Base-by-base conservation (phyloP, 2,888 invertebrate species). In the Meliscaeva auricollis region DNA sequence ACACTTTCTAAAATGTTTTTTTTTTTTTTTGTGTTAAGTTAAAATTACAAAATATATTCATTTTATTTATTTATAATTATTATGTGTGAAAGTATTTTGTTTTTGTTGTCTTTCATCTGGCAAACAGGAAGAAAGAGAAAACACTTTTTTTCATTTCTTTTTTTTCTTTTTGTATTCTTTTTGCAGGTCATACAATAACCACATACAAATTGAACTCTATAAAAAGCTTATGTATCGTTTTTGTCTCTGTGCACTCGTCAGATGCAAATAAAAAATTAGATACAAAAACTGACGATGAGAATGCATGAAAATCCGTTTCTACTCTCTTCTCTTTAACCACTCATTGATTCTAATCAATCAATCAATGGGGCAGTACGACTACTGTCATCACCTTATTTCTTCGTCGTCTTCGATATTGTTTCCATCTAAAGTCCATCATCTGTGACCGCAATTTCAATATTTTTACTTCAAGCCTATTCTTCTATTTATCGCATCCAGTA, bases 371-470 rank as follows among this genome's bases (percentile, higher is more conserved):
- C 85, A 85, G 80, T 76, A 66, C 68, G 20, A 72, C 73, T 85
- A 62, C 85, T 85, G 80, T 81, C 85, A 75, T 75, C 83, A 79
- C 69, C 74, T 74, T 69, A 50, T 58, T 70, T 64, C 50, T 56
- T 75, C n/a, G 38, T 41, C 41, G 4, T 54, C 30, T 32, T 22
- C 50, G 22, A n/a, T 52, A 44, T 26, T 48, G 11, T 44, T 35
- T 46, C 58, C 15, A 15, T 68, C 52, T 62, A 60, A 26, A 48
- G 54, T 48, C 73, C 81, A 76, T 73, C 76, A 69, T 77, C 73
- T 76, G 69, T 81, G 85, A 85, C 85, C 85, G 85, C 81, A 81
- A 85, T 85, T 76, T 76, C 80, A 80, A 76, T 77, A 66, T 52
- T 13, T 70, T 62, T 8, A 54, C 54, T 70, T 50, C 50, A 52